A percentile compares a stretch with the other conserved stretches of the same genome.
These are phyloP conservation scores for Dasypolia templi DNA, from an alignment of 2,888 invertebrate species.

Conservation along the genomic window DNA sequence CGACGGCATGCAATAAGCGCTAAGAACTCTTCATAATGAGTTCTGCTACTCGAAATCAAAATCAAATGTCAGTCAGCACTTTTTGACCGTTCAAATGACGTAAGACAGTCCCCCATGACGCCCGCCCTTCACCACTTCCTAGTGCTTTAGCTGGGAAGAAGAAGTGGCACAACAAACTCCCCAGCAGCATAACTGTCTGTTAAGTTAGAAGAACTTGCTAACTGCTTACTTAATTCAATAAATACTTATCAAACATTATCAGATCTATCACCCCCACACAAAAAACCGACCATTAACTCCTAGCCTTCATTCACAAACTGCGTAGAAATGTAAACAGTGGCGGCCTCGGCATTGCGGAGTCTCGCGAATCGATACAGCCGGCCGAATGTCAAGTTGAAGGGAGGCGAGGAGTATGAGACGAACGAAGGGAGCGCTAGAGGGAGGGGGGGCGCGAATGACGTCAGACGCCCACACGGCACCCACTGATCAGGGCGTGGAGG, in stretches of 20 bases:
- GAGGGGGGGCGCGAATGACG: slow-evolving; percentile 69
- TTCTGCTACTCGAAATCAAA: background rate
- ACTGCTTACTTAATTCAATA: background rate
- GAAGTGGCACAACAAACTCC: background rate
- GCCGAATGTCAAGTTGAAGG: slow-evolving; percentile 83
- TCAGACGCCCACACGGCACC: slow-evolving; percentile 76
- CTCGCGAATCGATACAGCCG: slow-evolving; percentile 76
- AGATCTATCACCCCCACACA: slow-evolving; percentile 18
- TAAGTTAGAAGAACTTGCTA: background rate
- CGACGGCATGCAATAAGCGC: background rate
- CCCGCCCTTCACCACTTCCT: background rate
- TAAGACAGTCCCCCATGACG: background rate
- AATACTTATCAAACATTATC: slow-evolving; percentile 14
- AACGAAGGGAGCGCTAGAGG: background rate
- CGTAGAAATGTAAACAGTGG: slow-evolving; percentile 72
- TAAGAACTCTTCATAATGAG: background rate
- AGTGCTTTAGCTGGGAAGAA: background rate
- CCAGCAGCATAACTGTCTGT: background rate
- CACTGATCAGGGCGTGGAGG: slow-evolving; percentile 64
- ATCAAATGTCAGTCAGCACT: background rate
- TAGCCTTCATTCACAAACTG: slow-evolving; percentile 70
- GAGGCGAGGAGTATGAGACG: slow-evolving; percentile 51
- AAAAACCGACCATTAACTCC: slow-evolving; percentile 38
- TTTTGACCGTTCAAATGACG: background rate
- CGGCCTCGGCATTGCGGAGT: slow-evolving; percentile 75